Evolutionary conservation across 2,888 invertebrate genomes (phyloP), one percentile per base, ranked within the genome.

Genomic region (Drosophila villosipedis): DNA sequence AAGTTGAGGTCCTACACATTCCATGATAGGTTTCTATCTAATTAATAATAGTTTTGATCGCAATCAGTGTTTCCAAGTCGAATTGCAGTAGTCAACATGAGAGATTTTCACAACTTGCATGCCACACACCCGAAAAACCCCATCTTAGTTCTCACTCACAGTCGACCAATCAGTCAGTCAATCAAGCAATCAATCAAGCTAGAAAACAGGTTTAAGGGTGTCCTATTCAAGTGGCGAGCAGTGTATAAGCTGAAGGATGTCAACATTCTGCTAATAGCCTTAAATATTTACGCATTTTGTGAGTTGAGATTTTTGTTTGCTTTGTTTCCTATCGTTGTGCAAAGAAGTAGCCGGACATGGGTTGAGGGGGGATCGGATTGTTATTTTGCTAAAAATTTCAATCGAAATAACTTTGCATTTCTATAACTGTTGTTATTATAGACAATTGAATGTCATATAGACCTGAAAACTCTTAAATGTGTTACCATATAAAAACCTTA

Each of bases 301-400:
- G 16, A 16, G 1, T 47, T 47, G 16, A 25, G 47, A 25, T 47
- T 47, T 4, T 1, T 47, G 47, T 25, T 47, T 25, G 47, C 47
- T 25, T 47, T 47, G 25, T 25, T 16, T 25, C 9, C 9, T 47
- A 47, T 25, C 22, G 9, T 16, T 16, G 16, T 16, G 0, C n/a
- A 47, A 25, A 16, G 47, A 4, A 16, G 25, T 47, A 9, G 16
- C 16, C 47, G 25, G 25, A 16, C 9, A 16, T 16, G 47, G 16
- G 1, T 9, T 47, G 25, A 47, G 16, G 14, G 7, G 43, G 7
- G 14, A 7, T 43, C 1, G 14, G 7, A 4, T 7, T 14, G 0
- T 3, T 0, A 22, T 7, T 47, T 47, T 22, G 7, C 7, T 0
- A 22, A 1, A 10, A 10, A 10, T n/a, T 10, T 0, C 2, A 22